phyloP scores from a whole-genome alignment of 1,140 invertebrate species.

The Dufourea novaeangliae region DNA sequence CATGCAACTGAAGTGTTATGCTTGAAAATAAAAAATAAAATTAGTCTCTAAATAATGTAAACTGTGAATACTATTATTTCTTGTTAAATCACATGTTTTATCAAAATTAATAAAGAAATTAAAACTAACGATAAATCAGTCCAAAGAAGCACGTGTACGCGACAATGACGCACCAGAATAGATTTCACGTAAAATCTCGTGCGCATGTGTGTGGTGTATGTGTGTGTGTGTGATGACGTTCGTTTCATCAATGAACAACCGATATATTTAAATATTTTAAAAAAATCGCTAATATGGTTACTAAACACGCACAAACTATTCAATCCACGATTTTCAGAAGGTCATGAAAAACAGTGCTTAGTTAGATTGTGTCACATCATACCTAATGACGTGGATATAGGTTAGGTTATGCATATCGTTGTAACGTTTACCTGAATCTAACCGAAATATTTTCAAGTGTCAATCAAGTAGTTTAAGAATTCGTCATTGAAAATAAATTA shows the following conservation, averaged over 20 bases:
- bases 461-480: slow-evolving; percentile 4
- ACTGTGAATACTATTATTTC: neutral
- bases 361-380: slow-evolving; percentile 39
- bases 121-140: neutral
- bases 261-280: neutral
- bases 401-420: slow-evolving; percentile 69
- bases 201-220: neutral
- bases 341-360: slow-evolving; percentile 21
- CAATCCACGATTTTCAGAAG: neutral
- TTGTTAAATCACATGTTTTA: too few relatives aligned
- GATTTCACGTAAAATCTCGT: neutral
- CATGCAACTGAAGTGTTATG: neutral
- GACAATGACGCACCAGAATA: neutral
- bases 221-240: neutral
- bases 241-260: neutral
- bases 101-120: neutral
- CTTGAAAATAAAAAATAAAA: neutral
- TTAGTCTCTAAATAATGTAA: neutral
- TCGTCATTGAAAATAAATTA: slow-evolving; percentile 1
- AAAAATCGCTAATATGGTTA: neutral
- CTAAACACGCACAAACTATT: neutral
- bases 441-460: neutral
- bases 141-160: neutral
- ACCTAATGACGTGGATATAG: slow-evolving; percentile 79
- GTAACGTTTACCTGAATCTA: slow-evolving; percentile 42